Conservation (phyloP, 2,797 vertebrate species). For the Stomatorhinus walkeri region DNA sequence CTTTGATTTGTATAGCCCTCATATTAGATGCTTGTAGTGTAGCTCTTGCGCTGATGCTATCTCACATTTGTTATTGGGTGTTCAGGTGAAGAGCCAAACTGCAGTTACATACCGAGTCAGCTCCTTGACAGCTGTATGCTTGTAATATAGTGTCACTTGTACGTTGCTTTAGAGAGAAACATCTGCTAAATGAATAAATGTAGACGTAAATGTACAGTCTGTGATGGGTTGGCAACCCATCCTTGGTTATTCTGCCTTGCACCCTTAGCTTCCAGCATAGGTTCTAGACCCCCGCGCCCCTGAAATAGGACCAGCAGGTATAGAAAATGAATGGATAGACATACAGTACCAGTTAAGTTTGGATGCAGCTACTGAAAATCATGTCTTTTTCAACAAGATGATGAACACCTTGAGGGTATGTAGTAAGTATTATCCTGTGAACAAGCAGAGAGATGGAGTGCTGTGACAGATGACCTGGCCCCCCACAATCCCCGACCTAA, state of each 20-base stretch:
- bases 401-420: not conserved
- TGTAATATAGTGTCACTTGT: not conserved
- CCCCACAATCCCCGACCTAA: not conserved
- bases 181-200: not conserved
- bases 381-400: not conserved
- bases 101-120: not conserved
- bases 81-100: not conserved
- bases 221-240: not conserved
- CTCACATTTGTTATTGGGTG: not conserved
- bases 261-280: not conserved
- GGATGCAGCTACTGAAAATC: not conserved
- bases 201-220: not conserved
- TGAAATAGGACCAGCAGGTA: not conserved
- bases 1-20: not conserved
- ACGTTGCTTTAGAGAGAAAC: not conserved
- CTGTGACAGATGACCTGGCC: not conserved
- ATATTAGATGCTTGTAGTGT: not conserved
- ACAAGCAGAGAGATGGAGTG: not conserved
- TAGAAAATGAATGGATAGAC: not conserved
- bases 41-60: not conserved
- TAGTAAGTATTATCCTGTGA: not conserved
- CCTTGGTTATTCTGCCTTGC: not conserved
- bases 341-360: not conserved
- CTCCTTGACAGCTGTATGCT: not conserved
- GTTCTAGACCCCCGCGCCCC: not conserved